Conservation (phyloP, 2,797 vertebrate species). For the Choloepus didactylus region DNA sequence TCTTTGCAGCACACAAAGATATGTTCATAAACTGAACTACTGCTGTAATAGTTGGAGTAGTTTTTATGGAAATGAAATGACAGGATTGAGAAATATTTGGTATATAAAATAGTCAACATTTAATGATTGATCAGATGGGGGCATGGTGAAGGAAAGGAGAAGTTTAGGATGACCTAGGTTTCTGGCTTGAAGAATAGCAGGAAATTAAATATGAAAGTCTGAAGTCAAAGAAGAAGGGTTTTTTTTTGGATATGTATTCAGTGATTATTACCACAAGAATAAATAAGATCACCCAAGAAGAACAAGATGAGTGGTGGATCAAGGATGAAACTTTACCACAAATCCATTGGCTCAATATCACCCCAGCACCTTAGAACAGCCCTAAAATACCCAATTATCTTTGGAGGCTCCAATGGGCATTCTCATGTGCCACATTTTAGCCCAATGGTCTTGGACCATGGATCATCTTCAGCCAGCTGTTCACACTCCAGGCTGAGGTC, state of each 20-base stretch:
- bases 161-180: neutral
- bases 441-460: too few species aligned
- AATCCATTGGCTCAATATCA: neutral
- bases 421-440: neutral
- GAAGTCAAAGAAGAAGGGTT: neutral
- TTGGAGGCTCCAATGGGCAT: too few species aligned
- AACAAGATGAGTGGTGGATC: neutral
- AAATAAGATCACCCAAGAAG: neutral
- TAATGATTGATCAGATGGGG: neutral
- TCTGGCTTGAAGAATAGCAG: neutral
- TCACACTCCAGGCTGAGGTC: neutral
- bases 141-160: neutral
- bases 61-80: neutral
- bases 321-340: neutral
- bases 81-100: neutral
- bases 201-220: neutral
- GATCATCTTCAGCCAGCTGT: neutral
- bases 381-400: neutral
- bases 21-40: neutral
- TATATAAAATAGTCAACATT: neutral
- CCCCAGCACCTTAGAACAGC: too few species aligned
- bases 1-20: neutral
- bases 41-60: neutral
- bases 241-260: neutral
- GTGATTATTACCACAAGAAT: neutral